Evolutionary conservation across 35 echinoderm and acorn worm species (phyloP).

Genomic region (Ophiothrix spiculata): DNA sequence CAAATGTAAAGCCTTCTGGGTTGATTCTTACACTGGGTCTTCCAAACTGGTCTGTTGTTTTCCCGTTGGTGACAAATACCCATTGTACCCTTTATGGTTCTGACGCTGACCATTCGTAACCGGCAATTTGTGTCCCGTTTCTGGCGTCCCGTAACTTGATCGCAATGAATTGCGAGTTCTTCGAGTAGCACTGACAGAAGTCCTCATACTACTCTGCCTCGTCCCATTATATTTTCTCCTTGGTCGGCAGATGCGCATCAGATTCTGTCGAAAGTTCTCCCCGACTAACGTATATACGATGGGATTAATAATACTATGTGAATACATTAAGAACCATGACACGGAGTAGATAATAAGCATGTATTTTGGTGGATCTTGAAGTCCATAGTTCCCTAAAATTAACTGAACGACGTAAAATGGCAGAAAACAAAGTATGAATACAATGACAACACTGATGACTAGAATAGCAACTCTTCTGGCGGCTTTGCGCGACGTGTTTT

Average conservation of each 20-base stretch:
- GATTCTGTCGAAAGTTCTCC: constrained; percentile 82
- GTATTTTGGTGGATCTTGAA: not conserved
- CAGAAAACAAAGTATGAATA: constrained; percentile 76
- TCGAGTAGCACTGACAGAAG: constrained; percentile 31
- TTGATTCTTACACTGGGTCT: not conserved
- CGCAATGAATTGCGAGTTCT: constrained; percentile 47
- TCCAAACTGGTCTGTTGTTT: not conserved
- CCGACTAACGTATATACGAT: constrained; percentile 88
- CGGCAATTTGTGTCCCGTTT: not conserved
- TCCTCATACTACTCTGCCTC: constrained; percentile 64
- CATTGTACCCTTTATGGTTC: not conserved
- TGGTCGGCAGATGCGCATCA: constrained; percentile 19
- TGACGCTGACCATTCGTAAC: not conserved
- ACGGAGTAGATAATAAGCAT: constrained; percentile 25
- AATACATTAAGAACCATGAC: constrained; percentile 72
- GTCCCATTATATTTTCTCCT: not conserved
- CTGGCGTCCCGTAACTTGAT: constrained; percentile 35
- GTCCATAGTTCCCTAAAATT: constrained; percentile 15
- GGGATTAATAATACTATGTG: constrained; percentile 92
- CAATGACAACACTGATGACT: constrained; percentile 78
- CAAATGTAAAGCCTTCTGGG: too few relatives aligned
- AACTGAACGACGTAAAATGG: constrained; percentile 82
- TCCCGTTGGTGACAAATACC: not conserved
- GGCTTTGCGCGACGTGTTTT: constrained; percentile 66
- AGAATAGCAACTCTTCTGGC: constrained; percentile 63